These are phyloP conservation scores for Albula goreensis DNA, from an alignment of 2,113 vertebrate species.

Conservation along the genomic window DNA sequence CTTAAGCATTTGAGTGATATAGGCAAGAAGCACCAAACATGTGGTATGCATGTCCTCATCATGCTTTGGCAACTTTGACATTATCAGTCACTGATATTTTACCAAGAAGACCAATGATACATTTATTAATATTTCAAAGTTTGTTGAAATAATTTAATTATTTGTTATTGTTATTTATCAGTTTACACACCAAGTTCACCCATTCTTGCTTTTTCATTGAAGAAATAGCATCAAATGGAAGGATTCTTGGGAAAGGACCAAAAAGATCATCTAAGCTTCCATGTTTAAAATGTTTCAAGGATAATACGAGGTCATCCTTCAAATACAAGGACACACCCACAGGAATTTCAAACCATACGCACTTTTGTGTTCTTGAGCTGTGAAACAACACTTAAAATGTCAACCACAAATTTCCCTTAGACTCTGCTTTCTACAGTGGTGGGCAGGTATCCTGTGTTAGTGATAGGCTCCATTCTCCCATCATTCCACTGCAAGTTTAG, in stretches of 20 bases:
- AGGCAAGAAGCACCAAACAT: not conserved
- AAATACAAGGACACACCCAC: not conserved
- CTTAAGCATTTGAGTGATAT: not conserved
- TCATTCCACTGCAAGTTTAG: not conserved
- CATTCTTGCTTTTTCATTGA: not conserved
- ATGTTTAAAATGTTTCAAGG: not conserved
- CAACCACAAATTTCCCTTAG: not conserved
- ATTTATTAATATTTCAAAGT: not conserved
- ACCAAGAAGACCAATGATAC: not conserved
- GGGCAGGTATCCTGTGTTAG: not conserved
- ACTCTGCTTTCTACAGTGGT: not conserved
- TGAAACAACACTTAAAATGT: not conserved
- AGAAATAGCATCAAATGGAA: not conserved
- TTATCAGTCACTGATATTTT: not conserved
- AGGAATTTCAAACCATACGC: not conserved
- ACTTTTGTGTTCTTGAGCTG: not conserved
- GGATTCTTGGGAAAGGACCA: too few relatives aligned
- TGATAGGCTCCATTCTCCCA: not conserved
- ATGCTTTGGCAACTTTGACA: not conserved
- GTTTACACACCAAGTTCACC: too few relatives aligned
- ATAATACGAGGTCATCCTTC: not conserved
- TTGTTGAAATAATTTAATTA: not conserved
- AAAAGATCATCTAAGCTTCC: too few relatives aligned
- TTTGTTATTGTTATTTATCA: too few relatives aligned
- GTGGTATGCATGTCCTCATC: not conserved